Conservation (phyloP, 2,113 vertebrate species). For the Macrotus californicus region DNA sequence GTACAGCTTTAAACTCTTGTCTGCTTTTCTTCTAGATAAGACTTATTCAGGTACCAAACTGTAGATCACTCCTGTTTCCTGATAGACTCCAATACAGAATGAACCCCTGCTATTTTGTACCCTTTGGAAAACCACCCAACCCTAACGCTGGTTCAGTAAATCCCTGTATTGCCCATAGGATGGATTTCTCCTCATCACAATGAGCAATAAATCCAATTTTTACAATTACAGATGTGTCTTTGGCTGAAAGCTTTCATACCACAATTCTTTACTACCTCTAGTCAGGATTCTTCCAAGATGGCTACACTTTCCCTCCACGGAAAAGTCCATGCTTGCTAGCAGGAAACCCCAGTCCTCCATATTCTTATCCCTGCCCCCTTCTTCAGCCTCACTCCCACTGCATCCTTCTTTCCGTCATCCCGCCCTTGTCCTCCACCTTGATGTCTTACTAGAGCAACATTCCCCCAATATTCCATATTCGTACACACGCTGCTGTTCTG, state of each 20-base stretch:
- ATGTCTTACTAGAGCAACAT: neutral
- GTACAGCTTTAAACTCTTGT: neutral
- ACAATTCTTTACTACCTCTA: neutral
- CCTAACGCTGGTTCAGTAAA: neutral
- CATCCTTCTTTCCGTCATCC: neutral
- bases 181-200: neutral
- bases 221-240: neutral
- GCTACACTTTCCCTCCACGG: neutral
- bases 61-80: neutral
- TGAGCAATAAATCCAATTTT: neutral
- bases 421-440: neutral
- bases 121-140: neutral
- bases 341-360: neutral
- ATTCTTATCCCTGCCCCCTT: neutral
- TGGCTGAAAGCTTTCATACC: neutral
- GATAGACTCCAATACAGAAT: neutral
- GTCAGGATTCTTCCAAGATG: neutral
- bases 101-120: neutral
- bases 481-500: rapidly evolving
- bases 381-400: neutral
- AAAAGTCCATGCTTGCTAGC: neutral
- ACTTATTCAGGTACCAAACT: neutral
- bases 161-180: rapidly evolving
- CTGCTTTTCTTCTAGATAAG: neutral
- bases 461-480: neutral